Conservation (phyloP, 2,113 vertebrate species). For the Etia nguti region DNA sequence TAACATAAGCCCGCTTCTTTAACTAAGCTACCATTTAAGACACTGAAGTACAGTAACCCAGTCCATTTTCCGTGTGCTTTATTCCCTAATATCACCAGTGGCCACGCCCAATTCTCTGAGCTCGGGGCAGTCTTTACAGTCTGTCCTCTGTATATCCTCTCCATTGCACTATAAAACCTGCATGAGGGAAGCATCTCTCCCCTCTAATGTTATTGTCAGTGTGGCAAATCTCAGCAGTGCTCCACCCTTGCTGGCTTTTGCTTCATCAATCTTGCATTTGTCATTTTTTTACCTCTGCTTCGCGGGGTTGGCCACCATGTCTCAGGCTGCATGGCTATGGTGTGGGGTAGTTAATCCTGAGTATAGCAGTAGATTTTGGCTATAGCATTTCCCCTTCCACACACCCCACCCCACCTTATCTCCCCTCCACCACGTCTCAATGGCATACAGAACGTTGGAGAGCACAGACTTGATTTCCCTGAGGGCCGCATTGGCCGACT, state of each 20-base stretch:
- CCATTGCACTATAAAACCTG: slow-evolving; percentile 34
- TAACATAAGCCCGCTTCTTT: neutral
- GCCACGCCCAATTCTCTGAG: neutral
- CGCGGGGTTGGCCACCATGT: neutral
- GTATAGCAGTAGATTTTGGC: slow-evolving; percentile 28
- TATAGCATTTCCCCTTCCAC: neutral
- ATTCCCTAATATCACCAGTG: neutral
- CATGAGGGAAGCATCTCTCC: slow-evolving; percentile 6
- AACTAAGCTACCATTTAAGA: neutral
- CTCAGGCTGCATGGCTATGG: neutral
- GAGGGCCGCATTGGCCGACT: slow-evolving; percentile 31
- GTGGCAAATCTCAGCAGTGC: slow-evolving; percentile 31
- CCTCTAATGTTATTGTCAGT: slow-evolving; percentile 27
- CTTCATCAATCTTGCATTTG: slow-evolving; percentile 18
- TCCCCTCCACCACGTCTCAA: neutral
- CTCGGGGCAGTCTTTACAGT: neutral
- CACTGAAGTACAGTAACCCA: neutral
- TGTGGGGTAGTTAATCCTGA: slow-evolving; percentile 35
- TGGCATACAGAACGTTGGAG: slow-evolving; percentile 19
- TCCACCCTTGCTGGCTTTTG: neutral
- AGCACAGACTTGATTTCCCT: slow-evolving; percentile 65
- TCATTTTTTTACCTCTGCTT: slow-evolving; percentile 2
- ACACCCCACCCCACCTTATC: neutral
- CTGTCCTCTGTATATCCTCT: slow-evolving; percentile 19
- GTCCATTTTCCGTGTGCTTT: neutral